Base-by-base conservation (phyloP, 2,113 vertebrate genomes). In the Poeciliopsis prolifica region DNA sequence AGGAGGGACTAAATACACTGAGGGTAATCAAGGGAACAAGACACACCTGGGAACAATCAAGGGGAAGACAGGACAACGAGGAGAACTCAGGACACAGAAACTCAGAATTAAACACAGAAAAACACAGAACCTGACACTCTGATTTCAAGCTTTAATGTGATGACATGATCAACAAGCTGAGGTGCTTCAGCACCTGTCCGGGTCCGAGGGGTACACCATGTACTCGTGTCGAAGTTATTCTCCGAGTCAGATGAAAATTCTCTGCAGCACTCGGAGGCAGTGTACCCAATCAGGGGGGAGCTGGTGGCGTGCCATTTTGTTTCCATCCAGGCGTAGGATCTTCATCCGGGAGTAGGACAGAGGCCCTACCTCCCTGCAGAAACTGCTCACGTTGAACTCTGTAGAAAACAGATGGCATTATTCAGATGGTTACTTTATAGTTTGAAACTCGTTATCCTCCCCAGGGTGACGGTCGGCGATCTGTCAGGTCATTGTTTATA, bases 311-410 rank as follows among this genome's bases (percentile, higher is more conserved):
- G 84, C 76, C 51, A 95, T 51, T 67, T 86, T 86, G 87, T 95
- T 95, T 35, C 94, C 94, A 12, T 95, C 95, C 80, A 95, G 74
- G 58, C 95, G 85, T 14, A 95, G 84, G 42, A 94, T 86, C 86
- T 88, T 93, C 70, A 95, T 80, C 42, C 87, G 87, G 74, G 95
- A 95, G 86, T 92, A 95, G 51, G 92, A 91, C 58, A 70, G 37
- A 51, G 89, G 91, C 37, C 90, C 92, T n/a, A 88, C 85, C 44
- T 90, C 89, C 82, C 90, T 86, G 88, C 95, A 95, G 80, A 95
- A 93, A 85, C 94, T 95, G 51, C 77, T 92, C 68, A 93, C n/a
- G 44, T 93, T 94, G 87, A 95, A 92, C 77, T 87, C 95, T 95
- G 83, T 22, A 22, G 68, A 28, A 61, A 79, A 68, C 42, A 86